phyloP scores from a whole-genome alignment of 2,888 invertebrate species.

The Erebia epiphron region DNA sequence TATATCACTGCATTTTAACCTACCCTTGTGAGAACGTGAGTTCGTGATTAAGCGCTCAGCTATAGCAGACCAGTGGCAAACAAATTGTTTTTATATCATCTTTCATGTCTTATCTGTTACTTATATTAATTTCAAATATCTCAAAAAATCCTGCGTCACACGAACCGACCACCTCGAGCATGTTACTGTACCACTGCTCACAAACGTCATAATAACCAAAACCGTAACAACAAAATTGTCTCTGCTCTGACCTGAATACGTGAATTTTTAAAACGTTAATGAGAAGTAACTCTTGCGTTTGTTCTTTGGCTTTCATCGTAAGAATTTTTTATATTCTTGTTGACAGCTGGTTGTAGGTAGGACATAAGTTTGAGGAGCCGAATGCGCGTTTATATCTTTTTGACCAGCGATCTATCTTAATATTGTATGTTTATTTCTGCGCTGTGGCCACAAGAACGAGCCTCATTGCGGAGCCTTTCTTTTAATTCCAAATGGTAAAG shows the following conservation, averaged over 20 bases:
- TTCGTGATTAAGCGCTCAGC: no score
- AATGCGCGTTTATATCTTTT: slow-evolving; percentile 8
- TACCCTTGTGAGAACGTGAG: no score
- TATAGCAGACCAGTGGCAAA: neutral
- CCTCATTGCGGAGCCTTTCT: no score
- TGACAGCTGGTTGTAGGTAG: neutral
- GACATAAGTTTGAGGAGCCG: neutral
- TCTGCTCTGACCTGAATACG: slow-evolving; percentile 15
- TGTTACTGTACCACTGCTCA: slow-evolving; percentile 24
- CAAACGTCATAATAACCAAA: slow-evolving; percentile 26
- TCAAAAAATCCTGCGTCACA: neutral
- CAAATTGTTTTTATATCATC: neutral
- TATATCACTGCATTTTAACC: no score
- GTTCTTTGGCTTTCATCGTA: slow-evolving; percentile 3
- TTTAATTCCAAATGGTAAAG: no score
- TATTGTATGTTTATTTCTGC: no score
- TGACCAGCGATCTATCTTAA: no score
- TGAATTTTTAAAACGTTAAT: slow-evolving; percentile 15
- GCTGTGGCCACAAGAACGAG: no score
- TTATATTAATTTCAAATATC: neutral
- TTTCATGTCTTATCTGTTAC: neutral
- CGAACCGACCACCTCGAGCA: slow-evolving; percentile 13
- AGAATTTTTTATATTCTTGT: neutral
- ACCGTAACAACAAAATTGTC: slow-evolving; percentile 21
- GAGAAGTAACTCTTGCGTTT: slow-evolving; percentile 11